Conservation (phyloP, 1,140 invertebrate species). For the Cephus cinctus region DNA sequence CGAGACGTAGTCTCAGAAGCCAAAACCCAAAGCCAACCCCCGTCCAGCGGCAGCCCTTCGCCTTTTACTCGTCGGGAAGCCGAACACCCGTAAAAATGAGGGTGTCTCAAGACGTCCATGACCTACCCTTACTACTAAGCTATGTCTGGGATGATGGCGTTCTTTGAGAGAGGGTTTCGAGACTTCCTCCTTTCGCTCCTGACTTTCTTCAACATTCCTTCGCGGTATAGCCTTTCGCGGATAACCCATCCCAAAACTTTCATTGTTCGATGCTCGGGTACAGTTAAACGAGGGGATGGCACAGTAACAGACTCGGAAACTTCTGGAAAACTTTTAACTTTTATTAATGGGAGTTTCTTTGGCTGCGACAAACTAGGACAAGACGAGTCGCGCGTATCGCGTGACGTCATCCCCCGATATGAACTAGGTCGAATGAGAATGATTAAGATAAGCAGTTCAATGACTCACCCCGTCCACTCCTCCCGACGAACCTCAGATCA, state of each 20-base stretch:
- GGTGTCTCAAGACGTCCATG: conserved; percentile 41
- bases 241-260: no score
- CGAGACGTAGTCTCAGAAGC: background rate
- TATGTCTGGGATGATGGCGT: no score
- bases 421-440: no score
- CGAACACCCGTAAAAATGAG: conserved; percentile 41
- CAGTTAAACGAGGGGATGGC: background rate
- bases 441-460: no score
- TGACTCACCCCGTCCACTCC: conserved; percentile 92
- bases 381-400: no score
- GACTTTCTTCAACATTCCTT: conserved; percentile 12
- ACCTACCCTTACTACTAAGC: conserved; percentile 49
- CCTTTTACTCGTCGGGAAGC: conserved; percentile 3
- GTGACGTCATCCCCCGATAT: no score
- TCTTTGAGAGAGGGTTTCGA: conserved; percentile 31
- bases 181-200: conserved; percentile 21
- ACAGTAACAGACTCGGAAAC: conserved; percentile 3
- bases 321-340: conserved; percentile 25
- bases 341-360: conserved; percentile 47
- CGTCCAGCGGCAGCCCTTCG: conserved; percentile 9
- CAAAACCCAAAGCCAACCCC: conserved; percentile 10
- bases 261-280: no score
- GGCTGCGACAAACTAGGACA: no score
- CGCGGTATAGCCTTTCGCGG: conserved; percentile 13
- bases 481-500: conserved; percentile 94